phyloP scores from a whole-genome alignment of 2,888 invertebrate genomes.

The Andrena camellia region DNA sequence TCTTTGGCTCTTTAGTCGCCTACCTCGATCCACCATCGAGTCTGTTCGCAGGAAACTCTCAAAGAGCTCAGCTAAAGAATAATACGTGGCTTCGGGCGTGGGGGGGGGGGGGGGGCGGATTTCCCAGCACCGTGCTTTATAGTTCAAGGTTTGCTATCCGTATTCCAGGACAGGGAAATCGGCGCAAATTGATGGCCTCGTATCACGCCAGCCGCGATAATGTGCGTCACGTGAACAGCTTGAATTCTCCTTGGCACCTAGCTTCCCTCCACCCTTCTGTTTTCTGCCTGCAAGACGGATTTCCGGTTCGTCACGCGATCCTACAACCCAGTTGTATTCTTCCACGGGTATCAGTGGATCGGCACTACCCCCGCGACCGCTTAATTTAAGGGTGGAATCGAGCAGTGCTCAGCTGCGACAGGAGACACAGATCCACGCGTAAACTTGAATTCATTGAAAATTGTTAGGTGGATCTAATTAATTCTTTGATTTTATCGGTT shows the following conservation, averaged over 20 bases:
- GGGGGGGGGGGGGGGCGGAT: constrained; percentile 32
- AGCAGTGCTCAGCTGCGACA: not conserved
- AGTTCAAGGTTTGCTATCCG: constrained; percentile 60
- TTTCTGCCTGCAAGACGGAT: constrained; percentile 26
- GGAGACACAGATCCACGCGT: not conserved
- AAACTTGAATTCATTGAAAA: not conserved
- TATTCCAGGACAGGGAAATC: constrained; percentile 39
- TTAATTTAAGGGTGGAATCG: no score
- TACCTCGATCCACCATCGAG: not conserved
- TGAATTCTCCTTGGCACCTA: constrained; percentile 48
- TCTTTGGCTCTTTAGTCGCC: not conserved
- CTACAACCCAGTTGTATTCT: not conserved
- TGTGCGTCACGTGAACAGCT: constrained; percentile 45
- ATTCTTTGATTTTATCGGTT: not conserved
- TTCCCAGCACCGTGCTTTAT: constrained; percentile 40
- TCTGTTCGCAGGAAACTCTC: not conserved
- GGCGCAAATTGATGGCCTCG: constrained; percentile 49
- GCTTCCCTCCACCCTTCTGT: constrained; percentile 14
- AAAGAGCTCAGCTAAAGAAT: not conserved
- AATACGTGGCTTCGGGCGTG: constrained; percentile 8
- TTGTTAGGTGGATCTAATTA: not conserved
- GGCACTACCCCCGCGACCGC: not conserved
- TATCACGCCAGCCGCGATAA: constrained; percentile 58
- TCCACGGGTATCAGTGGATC: not conserved
- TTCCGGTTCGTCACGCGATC: constrained; percentile 57